These are phyloP conservation scores for Diarsia mendica DNA, from an alignment of 2,888 invertebrate genomes.

Conservation along the genomic window DNA sequence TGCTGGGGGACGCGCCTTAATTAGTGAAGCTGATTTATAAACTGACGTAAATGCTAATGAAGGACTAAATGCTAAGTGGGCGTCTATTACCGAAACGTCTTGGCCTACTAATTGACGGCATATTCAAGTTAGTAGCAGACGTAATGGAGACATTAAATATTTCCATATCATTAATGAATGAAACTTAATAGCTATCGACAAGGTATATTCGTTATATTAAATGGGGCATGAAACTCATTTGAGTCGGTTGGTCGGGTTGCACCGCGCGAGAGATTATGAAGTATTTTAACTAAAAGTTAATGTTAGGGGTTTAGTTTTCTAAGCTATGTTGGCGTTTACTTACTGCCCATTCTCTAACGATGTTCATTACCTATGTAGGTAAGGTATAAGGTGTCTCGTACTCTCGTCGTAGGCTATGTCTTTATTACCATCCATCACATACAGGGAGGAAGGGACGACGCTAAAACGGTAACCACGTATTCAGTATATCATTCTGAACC, in stretches of 20 bases:
- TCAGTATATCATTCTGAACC: too few species aligned
- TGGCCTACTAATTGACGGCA: slow-evolving; percentile 40
- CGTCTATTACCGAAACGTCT: slow-evolving; percentile 33
- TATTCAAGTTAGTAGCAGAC: slow-evolving; percentile 13
- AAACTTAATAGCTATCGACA: slow-evolving; percentile 57
- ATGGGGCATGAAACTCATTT: slow-evolving; percentile 65
- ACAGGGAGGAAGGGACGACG: too few species aligned
- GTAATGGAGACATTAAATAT: slow-evolving; percentile 55
- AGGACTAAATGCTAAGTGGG: slow-evolving; percentile 32
- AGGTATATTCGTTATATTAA: slow-evolving; percentile 53
- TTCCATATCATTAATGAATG: slow-evolving; percentile 53
- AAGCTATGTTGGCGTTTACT: background rate
- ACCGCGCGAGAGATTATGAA: slow-evolving; percentile 37
- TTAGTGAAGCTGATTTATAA: slow-evolving; percentile 1
- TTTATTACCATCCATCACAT: background rate
- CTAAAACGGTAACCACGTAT: too few species aligned
- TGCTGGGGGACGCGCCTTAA: too few species aligned
- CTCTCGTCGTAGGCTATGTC: background rate
- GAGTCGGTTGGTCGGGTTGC: slow-evolving; percentile 50
- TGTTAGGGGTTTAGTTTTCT: background rate
- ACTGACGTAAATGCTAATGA: slow-evolving; percentile 24
- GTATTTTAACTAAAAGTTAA: slow-evolving; percentile 47
- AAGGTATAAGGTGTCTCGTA: background rate
- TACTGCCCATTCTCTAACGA: background rate
- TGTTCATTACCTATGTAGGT: background rate